These are phyloP conservation scores for Brassicogethes aeneus DNA, from an alignment of 2,888 invertebrate genomes.

Conservation along the genomic window DNA sequence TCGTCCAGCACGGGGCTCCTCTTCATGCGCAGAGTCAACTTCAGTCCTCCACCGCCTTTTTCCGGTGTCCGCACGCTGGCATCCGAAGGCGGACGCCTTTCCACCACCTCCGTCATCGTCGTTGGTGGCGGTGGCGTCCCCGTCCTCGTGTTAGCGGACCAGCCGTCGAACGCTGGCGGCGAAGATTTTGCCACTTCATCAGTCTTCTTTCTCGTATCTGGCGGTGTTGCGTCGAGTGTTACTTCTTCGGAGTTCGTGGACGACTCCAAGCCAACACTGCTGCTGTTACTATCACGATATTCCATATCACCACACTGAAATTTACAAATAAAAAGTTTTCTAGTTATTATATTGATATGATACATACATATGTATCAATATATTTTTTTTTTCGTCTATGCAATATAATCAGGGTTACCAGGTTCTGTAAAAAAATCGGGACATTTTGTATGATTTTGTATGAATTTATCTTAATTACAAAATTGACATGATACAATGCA, in stretches of 20 bases:
- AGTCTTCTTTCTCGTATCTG: constrained; percentile 17
- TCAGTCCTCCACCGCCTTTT: constrained; percentile 49
- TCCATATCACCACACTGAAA: background rate
- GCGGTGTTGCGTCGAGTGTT: background rate
- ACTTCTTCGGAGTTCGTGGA: background rate
- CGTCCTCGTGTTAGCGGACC: constrained; percentile 21
- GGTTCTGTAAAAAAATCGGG: no score
- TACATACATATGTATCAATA: no score
- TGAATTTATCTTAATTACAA: no score
- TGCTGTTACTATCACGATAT: constrained; percentile 20
- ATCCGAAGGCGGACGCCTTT: no score
- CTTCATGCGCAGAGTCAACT: constrained; percentile 78
- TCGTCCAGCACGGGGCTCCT: constrained; percentile 80
- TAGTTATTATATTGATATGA: no score
- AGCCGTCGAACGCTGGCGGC: constrained; percentile 21
- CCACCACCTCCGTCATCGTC: background rate
- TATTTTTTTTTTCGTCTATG: no score
- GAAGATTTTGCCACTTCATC: constrained; percentile 24
- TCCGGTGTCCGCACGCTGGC: constrained; percentile 25
- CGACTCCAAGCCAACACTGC: constrained; percentile 7
- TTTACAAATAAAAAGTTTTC: no score
- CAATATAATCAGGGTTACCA: no score
- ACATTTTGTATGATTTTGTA: no score
- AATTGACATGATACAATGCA: no score
- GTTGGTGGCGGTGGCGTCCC: constrained; percentile 9